Base-by-base conservation (phyloP, 1,140 invertebrate genomes). In the Mycetomoellerius zeteki region DNA sequence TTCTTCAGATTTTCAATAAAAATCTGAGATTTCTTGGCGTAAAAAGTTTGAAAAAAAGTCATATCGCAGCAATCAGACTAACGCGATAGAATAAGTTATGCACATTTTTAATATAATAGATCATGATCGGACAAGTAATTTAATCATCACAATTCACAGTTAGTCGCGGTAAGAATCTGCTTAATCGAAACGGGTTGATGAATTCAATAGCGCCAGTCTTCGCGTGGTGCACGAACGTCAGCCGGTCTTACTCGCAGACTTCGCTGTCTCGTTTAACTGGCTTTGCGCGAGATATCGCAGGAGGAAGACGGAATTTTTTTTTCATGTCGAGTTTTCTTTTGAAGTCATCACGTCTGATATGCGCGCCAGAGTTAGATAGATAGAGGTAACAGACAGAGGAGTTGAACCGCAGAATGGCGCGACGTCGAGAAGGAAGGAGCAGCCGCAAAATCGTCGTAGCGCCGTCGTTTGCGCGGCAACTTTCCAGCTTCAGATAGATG, bases 401-500 rank as follows among this genome's bases (percentile, higher is more conserved):
- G 71, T 64, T 37, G 62, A 14, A 43, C 65, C 37, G 24, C 37
- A 87, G 86, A 86, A 52, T 71, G 56, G 69, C 27, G 76, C 60
- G 33, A 81, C 60, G 81, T 60, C 87, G 72, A 71, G 47, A 56
- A 52, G 58, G 50, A 71, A 24, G n/a, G 64, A 58, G 76, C 75
- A 88, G 73, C 52, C 47, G 37, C 54, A 86, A 87, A 88, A 80
- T 90, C 88, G 78, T 76, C 62, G 80, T 71, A 33, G 65, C 30
- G 58, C 69, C 76, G 78, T 77, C 85, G 81, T 89, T 91, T 89
- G 62, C 81, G 71, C 78, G 86, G 75, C 78, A 90, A 91, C 90
- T 92, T 92, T 90, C 90, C 89, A 91, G 62, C 85, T 86, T 90
- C 73, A 87, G 87, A 93, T 91, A 85, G 89, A 92, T 92, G 89